Evolutionary conservation across 2,113 vertebrate species (phyloP), one percentile per base, ranked within the genome.

Genomic region (Malaclemys terrapin): DNA sequence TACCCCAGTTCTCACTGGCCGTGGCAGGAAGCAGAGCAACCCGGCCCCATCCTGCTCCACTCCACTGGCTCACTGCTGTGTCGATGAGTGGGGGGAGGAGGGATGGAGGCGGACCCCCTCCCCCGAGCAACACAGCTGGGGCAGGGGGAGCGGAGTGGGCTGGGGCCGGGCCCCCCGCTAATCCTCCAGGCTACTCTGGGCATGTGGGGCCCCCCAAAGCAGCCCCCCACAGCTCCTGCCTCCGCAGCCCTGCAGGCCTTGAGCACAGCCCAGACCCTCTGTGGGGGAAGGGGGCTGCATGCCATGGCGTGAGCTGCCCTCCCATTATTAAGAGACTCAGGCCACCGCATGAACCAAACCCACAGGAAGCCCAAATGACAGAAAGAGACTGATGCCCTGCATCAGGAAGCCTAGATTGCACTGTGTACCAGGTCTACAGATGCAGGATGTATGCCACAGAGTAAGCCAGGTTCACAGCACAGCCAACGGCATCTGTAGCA

Each of bases 31-130:
- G 10, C 27, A 6, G 12, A 59, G 27, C 27, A 29, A 29, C 57
- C 57, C 27, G 13, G 57, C 25, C 10, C 27, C 10, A 56, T 22
- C 54, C 54, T 3, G 8, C 62, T 10, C 35, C 14, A 10, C 8
- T 0, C 19, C 7, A 2, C 13, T 4, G 3, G 7, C 1, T 4
- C 4, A 3, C 27, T 5, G 2, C 22, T 17, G 3, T 50, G 24
- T 8, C 3, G 10, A 4, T 6, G 16, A n/a, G 22, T 9, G 54
- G 9, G 3, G 31, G 10, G 31, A 1, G 31, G 22, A 22, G 20
- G 16, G 19, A 13, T 13, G 16, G 24, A 9, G 22, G 22, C 3
- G 13, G 50, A 50, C 53, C 57, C 10, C 16, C 52, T 19, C 17
- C 52, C 52, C 24, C 8, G 27, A 59, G 2, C 25, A 13, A 29